Conservation (phyloP, 2,797 vertebrate genomes). For the Taenioides sp. region DNA sequence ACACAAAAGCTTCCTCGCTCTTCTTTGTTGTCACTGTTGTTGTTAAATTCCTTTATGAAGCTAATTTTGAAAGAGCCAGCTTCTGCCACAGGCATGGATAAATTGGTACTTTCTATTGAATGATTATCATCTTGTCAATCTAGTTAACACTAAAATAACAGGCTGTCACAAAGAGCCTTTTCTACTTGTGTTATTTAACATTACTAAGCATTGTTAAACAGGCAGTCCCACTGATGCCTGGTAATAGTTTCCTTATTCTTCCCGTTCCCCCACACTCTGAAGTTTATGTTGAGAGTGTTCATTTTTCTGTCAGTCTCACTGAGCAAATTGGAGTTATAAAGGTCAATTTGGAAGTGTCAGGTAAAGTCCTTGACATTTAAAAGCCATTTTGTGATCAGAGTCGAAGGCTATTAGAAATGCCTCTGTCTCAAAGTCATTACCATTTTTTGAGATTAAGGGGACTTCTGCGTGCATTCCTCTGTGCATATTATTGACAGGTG, state of each 20-base stretch:
- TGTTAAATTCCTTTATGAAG: slow-evolving; percentile 45
- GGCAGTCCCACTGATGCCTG: slow-evolving; percentile 24
- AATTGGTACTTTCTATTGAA: slow-evolving; percentile 63
- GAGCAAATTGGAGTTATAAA: slow-evolving; percentile 67
- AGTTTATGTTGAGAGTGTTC: slow-evolving; percentile 51
- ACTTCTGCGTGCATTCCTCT: slow-evolving; percentile 54
- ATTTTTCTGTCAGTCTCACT: slow-evolving; percentile 61
- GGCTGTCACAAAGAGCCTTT: slow-evolving; percentile 49
- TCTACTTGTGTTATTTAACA: slow-evolving; percentile 56
- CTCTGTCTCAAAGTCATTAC: slow-evolving; percentile 66
- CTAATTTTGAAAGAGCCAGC: slow-evolving; percentile 50
- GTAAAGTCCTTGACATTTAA: slow-evolving; percentile 83
- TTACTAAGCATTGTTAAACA: slow-evolving; percentile 49
- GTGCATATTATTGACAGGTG: slow-evolving; percentile 49
- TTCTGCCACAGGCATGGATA: slow-evolving; percentile 59
- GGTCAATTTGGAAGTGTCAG: slow-evolving; percentile 74
- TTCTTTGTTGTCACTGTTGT: slow-evolving; percentile 53
- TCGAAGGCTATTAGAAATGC: slow-evolving; percentile 65
- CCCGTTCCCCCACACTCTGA: slow-evolving; percentile 29
- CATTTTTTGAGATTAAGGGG: slow-evolving; percentile 71
- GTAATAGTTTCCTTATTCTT: slow-evolving; percentile 35
- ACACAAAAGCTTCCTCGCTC: slow-evolving; percentile 21
- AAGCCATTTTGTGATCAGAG: slow-evolving; percentile 68
- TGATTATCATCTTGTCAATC: slow-evolving; percentile 72
- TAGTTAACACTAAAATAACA: slow-evolving; percentile 65